A percentile compares a stretch with the other conserved stretches of the same genome.
Conservation (phyloP, 30 jellyfish, hydroid and myxozoan species). For the Pelagia noctiluca region DNA sequence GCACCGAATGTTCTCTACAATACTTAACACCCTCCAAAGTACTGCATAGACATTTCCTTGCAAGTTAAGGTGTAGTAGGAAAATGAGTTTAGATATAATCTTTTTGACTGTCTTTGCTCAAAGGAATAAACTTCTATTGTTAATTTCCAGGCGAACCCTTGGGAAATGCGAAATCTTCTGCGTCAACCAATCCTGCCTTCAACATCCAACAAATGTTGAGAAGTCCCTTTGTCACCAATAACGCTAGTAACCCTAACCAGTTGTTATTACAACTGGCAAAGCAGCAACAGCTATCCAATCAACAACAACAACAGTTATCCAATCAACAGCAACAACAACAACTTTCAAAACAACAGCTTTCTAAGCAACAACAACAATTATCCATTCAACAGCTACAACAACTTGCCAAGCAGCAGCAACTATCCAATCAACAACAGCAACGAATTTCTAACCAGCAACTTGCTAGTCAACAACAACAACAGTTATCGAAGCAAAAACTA, state of each 20-base stretch:
- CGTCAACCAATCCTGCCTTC: too few species aligned
- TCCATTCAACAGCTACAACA: slow-evolving; percentile 2
- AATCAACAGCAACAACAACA: slow-evolving; percentile 31
- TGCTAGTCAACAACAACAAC: slow-evolving; percentile 16
- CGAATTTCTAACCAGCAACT: not conserved
- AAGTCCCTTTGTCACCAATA: slow-evolving; percentile 12
- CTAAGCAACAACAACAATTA: slow-evolving; percentile 26
- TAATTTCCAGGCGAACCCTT: too few species aligned
- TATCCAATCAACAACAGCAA: slow-evolving; percentile 8
- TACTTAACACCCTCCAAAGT: too few species aligned
- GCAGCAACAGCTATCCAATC: slow-evolving; percentile 35
- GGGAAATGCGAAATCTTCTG: too few species aligned
- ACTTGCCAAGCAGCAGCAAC: not conserved
- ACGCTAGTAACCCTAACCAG: slow-evolving; percentile 28
- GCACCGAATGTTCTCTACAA: too few species aligned
- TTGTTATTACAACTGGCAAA: slow-evolving; percentile 6
- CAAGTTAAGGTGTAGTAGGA: too few species aligned
- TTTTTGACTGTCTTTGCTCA: too few species aligned
- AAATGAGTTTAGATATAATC: too few species aligned
- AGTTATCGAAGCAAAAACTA: not conserved
- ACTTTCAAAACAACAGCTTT: not conserved
- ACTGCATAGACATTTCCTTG: too few species aligned
- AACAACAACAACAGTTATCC: not conserved
- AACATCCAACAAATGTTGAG: too few species aligned
- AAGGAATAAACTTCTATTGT: too few species aligned